These are phyloP conservation scores for Drosophila obscura DNA, from an alignment of 1,140 invertebrate species.

Conservation along the genomic window DNA sequence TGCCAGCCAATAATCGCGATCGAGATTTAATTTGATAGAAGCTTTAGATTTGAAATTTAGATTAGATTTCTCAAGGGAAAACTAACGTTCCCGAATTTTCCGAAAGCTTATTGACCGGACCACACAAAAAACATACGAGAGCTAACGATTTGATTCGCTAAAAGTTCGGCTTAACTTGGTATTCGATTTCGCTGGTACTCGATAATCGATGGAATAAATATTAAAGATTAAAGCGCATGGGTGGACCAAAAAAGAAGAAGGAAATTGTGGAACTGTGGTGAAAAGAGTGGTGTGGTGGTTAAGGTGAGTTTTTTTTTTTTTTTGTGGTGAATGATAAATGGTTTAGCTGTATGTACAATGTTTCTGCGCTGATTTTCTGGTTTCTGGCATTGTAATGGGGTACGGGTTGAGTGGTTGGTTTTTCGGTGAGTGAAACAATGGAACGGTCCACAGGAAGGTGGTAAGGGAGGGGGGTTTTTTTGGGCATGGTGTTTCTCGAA, in stretches of 20 bases:
- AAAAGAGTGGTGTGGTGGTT: conserved; percentile 20
- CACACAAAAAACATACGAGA: too few species aligned
- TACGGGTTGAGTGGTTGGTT: too few species aligned
- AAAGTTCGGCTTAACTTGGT: too few species aligned
- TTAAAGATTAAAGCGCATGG: background rate
- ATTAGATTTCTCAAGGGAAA: too few species aligned
- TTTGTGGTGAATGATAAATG: conserved; percentile 39
- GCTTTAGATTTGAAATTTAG: background rate
- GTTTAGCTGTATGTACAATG: conserved; percentile 47
- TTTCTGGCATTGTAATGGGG: conserved; percentile 1
- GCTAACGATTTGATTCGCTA: too few species aligned
- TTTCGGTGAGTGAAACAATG: conserved; percentile 12
- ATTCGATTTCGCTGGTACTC: too few species aligned
- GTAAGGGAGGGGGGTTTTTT: too few species aligned
- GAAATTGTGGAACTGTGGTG: conserved; percentile 33
- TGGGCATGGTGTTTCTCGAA: too few species aligned
- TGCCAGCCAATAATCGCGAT: background rate
- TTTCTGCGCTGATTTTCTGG: conserved; percentile 16
- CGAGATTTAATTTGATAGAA: conserved; percentile 5
- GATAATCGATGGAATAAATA: conserved; percentile 11
- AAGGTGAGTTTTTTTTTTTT: conserved; percentile 19
- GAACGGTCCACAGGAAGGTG: too few species aligned
- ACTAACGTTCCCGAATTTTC: too few species aligned
- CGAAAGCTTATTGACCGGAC: too few species aligned
- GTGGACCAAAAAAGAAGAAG: background rate